Base-by-base conservation (phyloP, 2,888 invertebrate genomes). In the Autographa pulchrina region DNA sequence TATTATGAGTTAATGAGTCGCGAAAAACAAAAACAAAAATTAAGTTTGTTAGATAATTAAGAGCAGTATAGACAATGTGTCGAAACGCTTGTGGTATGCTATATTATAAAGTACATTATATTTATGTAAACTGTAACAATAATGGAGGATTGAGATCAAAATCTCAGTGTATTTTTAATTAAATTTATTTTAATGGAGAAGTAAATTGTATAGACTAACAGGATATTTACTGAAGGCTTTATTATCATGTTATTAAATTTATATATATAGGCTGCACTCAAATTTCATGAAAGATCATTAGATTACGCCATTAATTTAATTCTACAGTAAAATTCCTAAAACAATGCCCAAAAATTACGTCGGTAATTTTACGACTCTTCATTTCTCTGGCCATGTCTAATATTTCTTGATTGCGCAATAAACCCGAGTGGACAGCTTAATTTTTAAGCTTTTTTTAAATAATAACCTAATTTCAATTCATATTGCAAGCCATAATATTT, bases 401-500 rank as follows among this genome's bases (percentile, higher is more conserved):
- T 70, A 41, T 32, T 67, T 70, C 62, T 70, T 32, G 32, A 16
- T 18, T 48, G 38, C 2, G 56, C 38, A 71, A 77, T 77, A 65
- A 70, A 74, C 25, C 35, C 65, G 71, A 80, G 73, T 65, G 52
- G 41, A 66, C 69, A 52, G 66, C 60, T 78, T 58, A 75, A 79
- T 75, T 78, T 77, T 66, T 62, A 67, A 62, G 70, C 68, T 62
- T 70, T 77, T 87, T 85, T 88, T 82, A 77, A 85, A 86, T 85
- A 85, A 85, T 85, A 84, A 75, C 65, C 72, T 81, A 68, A 85
- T 87, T 86, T 75, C 80, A 83, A 86, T 87, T 87, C 82, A 72
- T 72, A 79, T 66, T 79, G 76, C 69, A 74, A 32, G 72, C 65
- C 68, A 65, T 72, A 74, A 77, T 83, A 79, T 85, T 80, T 69